These are phyloP conservation scores for Vesta saturnalis DNA, from an alignment of 2,888 invertebrate species.

Conservation along the genomic window DNA sequence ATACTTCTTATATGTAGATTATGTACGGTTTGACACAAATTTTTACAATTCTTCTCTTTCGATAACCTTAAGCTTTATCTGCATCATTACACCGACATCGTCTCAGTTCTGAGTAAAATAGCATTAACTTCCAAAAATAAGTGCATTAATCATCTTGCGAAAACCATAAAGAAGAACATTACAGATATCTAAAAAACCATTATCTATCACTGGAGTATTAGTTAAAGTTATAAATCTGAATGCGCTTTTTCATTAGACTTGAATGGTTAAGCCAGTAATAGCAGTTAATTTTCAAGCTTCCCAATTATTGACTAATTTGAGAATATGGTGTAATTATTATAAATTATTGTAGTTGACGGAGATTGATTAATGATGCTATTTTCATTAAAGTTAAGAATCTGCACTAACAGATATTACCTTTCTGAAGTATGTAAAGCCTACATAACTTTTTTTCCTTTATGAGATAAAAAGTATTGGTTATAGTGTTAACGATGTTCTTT, in stretches of 20 bases:
- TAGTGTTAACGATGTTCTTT: no score
- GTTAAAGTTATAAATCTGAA: not conserved
- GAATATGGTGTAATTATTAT: not conserved
- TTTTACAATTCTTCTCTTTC: no score
- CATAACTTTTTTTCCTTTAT: not conserved
- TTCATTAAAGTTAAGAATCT: not conserved
- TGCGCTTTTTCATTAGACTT: not conserved
- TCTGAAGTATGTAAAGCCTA: no score
- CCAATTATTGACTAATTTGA: no score
- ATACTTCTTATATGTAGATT: no score
- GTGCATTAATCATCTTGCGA: conserved; percentile 8
- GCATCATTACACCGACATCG: no score
- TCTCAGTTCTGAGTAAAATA: no score
- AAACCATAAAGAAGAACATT: conserved; percentile 7
- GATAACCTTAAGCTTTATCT: no score
- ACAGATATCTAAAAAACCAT: not conserved
- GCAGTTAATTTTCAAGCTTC: not conserved
- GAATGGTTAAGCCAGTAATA: not conserved
- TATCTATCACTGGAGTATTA: not conserved
- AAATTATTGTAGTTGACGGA: not conserved
- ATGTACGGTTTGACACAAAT: no score
- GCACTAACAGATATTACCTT: no score
- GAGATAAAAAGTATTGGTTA: not conserved
- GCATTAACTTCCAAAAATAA: not conserved
- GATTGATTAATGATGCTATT: no score